Conservation (phyloP, 2,888 invertebrate genomes). For the Diarsia brunnea region DNA sequence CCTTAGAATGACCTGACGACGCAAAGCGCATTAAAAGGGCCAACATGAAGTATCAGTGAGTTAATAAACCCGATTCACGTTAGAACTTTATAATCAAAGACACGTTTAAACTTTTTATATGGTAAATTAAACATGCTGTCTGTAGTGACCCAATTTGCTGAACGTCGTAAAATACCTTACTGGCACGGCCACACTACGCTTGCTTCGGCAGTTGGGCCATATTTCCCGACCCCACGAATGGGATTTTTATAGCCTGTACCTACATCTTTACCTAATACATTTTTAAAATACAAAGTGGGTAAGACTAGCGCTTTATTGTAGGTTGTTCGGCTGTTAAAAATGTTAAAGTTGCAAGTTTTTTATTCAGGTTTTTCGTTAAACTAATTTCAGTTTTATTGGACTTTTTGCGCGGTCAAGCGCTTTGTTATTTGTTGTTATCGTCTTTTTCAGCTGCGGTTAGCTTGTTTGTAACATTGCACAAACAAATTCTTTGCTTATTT, state of each 20-base stretch:
- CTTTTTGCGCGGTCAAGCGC: slow-evolving; percentile 31
- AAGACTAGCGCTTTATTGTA: slow-evolving; percentile 41
- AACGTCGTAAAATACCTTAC: slow-evolving; percentile 71
- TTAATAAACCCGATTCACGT: slow-evolving; percentile 49
- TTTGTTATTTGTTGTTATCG: slow-evolving; percentile 13
- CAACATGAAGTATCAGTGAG: slow-evolving; percentile 37
- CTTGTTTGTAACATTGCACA: slow-evolving; percentile 10
- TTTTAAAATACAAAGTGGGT: slow-evolving; percentile 48
- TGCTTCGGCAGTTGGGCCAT: slow-evolving; percentile 51
- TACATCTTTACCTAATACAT: slow-evolving; percentile 67
- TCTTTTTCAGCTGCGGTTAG: background rate
- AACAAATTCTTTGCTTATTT: background rate
- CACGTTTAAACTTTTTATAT: slow-evolving; percentile 60
- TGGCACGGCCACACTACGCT: slow-evolving; percentile 41
- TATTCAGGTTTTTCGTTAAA: slow-evolving; percentile 27
- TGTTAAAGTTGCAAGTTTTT: slow-evolving; percentile 39
- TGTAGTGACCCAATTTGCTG: slow-evolving; percentile 69
- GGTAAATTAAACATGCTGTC: slow-evolving; percentile 65
- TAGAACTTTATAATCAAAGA: slow-evolving; percentile 60
- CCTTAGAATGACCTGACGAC: slow-evolving; percentile 17
- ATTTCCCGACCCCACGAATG: slow-evolving; percentile 69
- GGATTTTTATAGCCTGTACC: slow-evolving; percentile 71
- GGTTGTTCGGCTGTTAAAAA: slow-evolving; percentile 44
- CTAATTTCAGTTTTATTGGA: slow-evolving; percentile 42
- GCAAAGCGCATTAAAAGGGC: slow-evolving; percentile 47